Conservation (phyloP, 2,888 invertebrate species). For the Pseudococcus longispinus region DNA sequence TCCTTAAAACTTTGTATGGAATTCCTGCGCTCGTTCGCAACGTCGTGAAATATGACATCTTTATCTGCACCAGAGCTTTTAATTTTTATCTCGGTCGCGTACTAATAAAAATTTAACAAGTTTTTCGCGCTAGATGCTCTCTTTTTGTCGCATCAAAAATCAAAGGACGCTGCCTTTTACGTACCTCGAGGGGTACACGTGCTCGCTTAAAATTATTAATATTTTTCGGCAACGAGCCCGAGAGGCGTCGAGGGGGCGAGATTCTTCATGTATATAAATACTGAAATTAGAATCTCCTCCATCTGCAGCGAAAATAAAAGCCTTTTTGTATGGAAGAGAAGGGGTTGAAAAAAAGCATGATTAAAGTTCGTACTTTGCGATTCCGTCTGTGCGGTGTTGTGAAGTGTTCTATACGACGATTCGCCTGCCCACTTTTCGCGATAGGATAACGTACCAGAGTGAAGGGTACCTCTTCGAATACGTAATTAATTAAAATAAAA, state of each 20-base stretch:
- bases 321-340: not conserved
- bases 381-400: not conserved
- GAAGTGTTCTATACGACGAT: not conserved
- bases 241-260: not conserved
- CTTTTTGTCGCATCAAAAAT: constrained; percentile 22
- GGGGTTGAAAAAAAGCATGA: not conserved
- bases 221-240: not conserved
- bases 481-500: constrained; percentile 38
- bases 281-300: constrained; percentile 4
- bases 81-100: constrained; percentile 24
- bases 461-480: not conserved
- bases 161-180: not conserved
- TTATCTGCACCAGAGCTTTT: not conserved
- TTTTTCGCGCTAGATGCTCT: constrained; percentile 10
- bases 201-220: not conserved
- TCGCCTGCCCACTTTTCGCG: not conserved
- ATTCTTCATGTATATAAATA: not conserved
- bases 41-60: constrained; percentile 18
- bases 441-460: not conserved
- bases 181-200: constrained; percentile 5
- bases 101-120: constrained; percentile 16
- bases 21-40: not conserved
- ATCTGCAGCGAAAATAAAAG: not conserved
- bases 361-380: not conserved
- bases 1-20: not conserved